A percentile compares a stretch with the other conserved stretches of the same genome.
phyloP scores from a whole-genome alignment of 2,888 invertebrate genomes.

The Julus scandinavius region DNA sequence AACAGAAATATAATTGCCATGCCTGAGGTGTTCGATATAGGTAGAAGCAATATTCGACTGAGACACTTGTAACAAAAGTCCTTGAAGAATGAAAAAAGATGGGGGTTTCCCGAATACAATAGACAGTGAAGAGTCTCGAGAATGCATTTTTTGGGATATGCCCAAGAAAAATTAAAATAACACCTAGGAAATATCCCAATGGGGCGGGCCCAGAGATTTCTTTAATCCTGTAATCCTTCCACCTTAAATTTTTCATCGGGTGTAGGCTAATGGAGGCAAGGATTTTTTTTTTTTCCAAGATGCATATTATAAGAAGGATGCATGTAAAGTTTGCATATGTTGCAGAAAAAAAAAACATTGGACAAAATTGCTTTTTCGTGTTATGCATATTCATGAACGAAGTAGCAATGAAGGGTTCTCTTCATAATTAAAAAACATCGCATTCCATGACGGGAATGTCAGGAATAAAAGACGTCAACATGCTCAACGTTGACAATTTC shows the following conservation, averaged over 20 bases:
- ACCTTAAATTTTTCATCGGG: neutral
- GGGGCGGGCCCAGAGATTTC: neutral
- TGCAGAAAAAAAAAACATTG: neutral
- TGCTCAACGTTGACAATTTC: neutral
- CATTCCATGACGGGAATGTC: neutral
- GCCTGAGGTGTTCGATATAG: conserved; percentile 1
- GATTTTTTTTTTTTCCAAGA: neutral
- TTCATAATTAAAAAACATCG: neutral
- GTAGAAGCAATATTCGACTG: neutral
- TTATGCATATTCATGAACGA: conserved; percentile 11
- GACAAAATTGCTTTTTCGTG: conserved; percentile 8
- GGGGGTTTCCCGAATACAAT: conserved; percentile 23
- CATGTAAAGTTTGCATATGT: neutral
- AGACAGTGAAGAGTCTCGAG: neutral
- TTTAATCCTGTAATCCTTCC: neutral
- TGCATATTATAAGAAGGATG: neutral
- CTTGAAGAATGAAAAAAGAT: neutral
- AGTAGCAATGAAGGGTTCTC: neutral
- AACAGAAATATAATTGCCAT: conserved; percentile 26
- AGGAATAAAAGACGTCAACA: neutral
- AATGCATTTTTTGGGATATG: neutral
- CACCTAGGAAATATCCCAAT: neutral
- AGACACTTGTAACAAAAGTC: neutral
- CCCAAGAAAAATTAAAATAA: neutral
- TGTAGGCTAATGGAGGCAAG: neutral